A percentile compares a stretch with the other conserved stretches of the same genome.
Evolutionary conservation across 2,113 vertebrate genomes (phyloP).

Genomic region (Crotophaga sulcirostris): DNA sequence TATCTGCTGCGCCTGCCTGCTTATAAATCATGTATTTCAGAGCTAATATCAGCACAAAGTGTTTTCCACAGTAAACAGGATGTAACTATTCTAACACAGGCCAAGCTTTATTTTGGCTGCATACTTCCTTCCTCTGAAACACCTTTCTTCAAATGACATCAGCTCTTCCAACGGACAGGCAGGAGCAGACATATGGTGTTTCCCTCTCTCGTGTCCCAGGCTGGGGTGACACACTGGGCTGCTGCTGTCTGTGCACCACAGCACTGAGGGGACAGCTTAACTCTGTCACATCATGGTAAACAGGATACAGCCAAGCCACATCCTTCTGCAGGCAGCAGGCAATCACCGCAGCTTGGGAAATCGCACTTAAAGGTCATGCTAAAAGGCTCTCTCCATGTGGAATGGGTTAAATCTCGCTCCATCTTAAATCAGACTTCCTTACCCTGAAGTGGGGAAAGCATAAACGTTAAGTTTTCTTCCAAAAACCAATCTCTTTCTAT

Average conservation of each 20-base stretch:
- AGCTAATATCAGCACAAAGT: not conserved
- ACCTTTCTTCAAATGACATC: conserved; percentile 45
- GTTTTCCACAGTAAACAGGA: conserved; percentile 61
- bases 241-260: not conserved
- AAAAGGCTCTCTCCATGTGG: not conserved
- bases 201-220: not conserved
- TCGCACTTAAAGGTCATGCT: not conserved
- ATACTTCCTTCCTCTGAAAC: conserved; percentile 50
- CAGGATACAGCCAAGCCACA: conserved; percentile 28
- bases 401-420: not conserved
- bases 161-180: not conserved
- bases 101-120: not conserved
- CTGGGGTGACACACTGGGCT: not conserved
- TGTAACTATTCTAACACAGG: not conserved
- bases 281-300: not conserved
- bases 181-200: not conserved
- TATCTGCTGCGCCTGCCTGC: not conserved
- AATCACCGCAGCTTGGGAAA: not conserved
- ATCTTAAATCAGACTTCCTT: not conserved
- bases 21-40: not conserved
- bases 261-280: not conserved
- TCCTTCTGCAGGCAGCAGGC: conserved; percentile 16
- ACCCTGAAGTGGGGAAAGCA: not conserved
- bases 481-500: not conserved
- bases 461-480: not conserved